phyloP scores from a whole-genome alignment of 2,888 invertebrate species.

The Crematogaster levior region DNA sequence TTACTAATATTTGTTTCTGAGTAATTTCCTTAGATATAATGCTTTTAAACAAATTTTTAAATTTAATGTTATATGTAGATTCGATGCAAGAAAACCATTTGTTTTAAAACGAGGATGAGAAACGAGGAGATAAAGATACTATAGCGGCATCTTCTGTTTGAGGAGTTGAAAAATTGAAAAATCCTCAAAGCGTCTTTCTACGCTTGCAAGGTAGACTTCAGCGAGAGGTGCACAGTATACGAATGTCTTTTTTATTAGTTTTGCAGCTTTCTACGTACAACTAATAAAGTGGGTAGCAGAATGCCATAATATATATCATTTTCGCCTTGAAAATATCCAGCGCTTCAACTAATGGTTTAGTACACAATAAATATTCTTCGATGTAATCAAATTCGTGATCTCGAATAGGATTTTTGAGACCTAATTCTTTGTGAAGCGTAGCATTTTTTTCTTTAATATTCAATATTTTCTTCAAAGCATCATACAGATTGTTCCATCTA shows the following conservation, averaged over 20 bases:
- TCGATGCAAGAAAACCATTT: neutral
- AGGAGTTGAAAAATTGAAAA: neutral
- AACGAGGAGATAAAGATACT: neutral
- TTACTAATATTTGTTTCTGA: neutral
- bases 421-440: neutral
- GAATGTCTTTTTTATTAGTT: neutral
- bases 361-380: neutral
- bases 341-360: neutral
- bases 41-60: neutral
- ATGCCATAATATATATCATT: neutral
- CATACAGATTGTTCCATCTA: neutral
- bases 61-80: neutral
- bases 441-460: neutral
- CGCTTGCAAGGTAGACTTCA: neutral
- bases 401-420: neutral
- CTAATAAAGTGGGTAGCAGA: neutral
- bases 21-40: neutral
- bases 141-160: neutral
- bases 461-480: conserved; percentile 2
- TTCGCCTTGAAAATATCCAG: conserved; percentile 3
- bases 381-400: neutral
- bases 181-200: neutral
- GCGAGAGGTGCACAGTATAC: neutral
- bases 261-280: neutral
- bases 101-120: neutral